Evolutionary conservation across 2,888 invertebrate species (phyloP), one percentile per base, ranked within the genome.

Genomic region (Apotomis turbidana): DNA sequence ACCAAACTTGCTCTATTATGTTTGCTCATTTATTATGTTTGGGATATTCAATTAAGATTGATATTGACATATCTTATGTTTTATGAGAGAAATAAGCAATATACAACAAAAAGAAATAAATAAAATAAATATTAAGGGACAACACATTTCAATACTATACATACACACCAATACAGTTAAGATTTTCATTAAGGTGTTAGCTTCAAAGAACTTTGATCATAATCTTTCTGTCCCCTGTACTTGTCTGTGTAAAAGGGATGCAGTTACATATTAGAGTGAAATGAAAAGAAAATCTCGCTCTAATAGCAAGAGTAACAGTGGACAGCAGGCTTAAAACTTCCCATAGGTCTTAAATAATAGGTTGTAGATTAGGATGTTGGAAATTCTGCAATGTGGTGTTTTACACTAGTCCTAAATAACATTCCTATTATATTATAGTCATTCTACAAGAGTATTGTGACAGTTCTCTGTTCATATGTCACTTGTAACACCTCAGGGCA

Each of bases 21-120:
- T 54, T 61, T 68, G 68, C 68, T 61, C 68, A 69, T 68, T 52
- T 52, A 60, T 38, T 57, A 52, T 51, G 62, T 13, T 54, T 63
- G 4, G 46, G 12, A n/a, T 49, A 63, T 41, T 13, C 6, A 41
- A 64, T 10, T 64, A 54, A 54, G 54, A 41, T 58, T 59, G 12
- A 51, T 57, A 36, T 69, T 61, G 3, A 69, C 10, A 46, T 54
- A 68, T 68, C 15, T 63, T 3, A 38, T 63, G 38, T 13, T 61
- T 54, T 36, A 27, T 12, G 15, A 5, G 52, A 41, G 9, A 36
- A 55, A 55, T 57, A 38, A 36, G 46, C 36, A 36, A 38, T 69
- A 54, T 46, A 63, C 41, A 41, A 41, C 3, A 6, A 36, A 36
- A 15, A 15, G 0, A 15, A 15, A 15, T 15, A 15, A 15, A 15